These are phyloP conservation scores for Bos indicus DNA, from an alignment of 2,113 vertebrate species.

Conservation along the genomic window DNA sequence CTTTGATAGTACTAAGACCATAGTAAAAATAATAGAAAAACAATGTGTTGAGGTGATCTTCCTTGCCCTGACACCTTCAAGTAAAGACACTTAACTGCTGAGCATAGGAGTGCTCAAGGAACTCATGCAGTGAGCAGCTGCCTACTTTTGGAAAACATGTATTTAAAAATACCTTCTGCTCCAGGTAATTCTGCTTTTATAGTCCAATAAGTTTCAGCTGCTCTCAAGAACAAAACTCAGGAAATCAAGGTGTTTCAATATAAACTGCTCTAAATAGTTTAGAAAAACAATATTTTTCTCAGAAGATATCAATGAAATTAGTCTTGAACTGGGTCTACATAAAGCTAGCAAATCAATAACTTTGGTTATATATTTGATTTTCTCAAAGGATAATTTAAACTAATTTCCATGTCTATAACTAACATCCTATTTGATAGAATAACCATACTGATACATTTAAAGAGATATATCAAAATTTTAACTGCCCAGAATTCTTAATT, in stretches of 20 bases:
- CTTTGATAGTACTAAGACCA: conserved; percentile 14
- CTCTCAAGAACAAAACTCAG: conserved; percentile 76
- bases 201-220: conserved; percentile 65
- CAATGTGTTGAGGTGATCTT: conserved; percentile 3
- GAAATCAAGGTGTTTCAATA: conserved; percentile 20
- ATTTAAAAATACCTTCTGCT: conserved; percentile 75
- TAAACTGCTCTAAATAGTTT: neutral
- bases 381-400: neutral
- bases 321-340: neutral
- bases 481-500: neutral
- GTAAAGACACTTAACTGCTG: conserved; percentile 62
- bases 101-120: conserved; percentile 64
- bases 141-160: conserved; percentile 69
- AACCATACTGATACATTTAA: neutral
- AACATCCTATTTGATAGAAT: neutral
- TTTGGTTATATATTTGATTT: neutral
- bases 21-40: conserved; percentile 38
- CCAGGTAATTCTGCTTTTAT: conserved; percentile 71
- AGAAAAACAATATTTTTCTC: too few species aligned
- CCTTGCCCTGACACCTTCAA: conserved; percentile 36
- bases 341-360: neutral
- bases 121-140: conserved; percentile 75
- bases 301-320: neutral
- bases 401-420: neutral
- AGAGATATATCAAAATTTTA: neutral